These are phyloP conservation scores for Notodonta dromedarius DNA, from an alignment of 2,888 invertebrate genomes.

Conservation along the genomic window DNA sequence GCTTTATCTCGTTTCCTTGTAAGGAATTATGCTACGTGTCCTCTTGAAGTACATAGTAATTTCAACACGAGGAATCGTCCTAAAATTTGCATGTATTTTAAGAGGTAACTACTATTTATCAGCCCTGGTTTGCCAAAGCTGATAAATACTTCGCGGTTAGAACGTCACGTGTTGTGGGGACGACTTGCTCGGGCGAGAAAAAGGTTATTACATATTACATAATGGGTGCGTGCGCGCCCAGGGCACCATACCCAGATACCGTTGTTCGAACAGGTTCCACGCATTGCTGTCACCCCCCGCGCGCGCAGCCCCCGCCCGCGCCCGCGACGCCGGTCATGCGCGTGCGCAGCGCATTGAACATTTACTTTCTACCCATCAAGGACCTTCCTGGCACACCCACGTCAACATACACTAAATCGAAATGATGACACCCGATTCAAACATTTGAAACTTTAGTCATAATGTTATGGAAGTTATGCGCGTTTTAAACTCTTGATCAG, in stretches of 20 bases:
- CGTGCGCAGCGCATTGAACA: constrained; percentile 64
- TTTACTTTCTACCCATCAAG: constrained; percentile 83
- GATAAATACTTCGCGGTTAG: constrained; percentile 32
- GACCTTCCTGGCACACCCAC: constrained; percentile 65
- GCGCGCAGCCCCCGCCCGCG: constrained; percentile 38
- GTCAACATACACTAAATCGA: constrained; percentile 23
- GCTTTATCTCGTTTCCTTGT: no score
- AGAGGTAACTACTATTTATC: no score
- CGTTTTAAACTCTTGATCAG: neutral
- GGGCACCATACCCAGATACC: constrained; percentile 71
- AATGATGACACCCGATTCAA: constrained; percentile 6
- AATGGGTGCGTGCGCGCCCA: constrained; percentile 76
- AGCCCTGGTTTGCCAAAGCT: constrained; percentile 3
- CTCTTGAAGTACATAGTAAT: neutral
- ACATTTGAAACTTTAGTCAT: neutral
- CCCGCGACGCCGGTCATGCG: constrained; percentile 40
- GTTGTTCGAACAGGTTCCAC: constrained; percentile 79
- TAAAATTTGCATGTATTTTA: no score
- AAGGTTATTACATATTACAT: constrained; percentile 81
- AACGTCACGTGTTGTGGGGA: constrained; percentile 40
- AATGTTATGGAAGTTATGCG: neutral
- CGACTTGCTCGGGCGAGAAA: constrained; percentile 68
- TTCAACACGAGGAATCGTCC: neutral
- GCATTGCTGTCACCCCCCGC: constrained; percentile 45
- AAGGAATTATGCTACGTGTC: neutral